Percentiles rank a stretch among this genome's conserved stretches.
phyloP scores from a whole-genome alignment of 2,113 vertebrate species.

The Butorides virescens region DNA sequence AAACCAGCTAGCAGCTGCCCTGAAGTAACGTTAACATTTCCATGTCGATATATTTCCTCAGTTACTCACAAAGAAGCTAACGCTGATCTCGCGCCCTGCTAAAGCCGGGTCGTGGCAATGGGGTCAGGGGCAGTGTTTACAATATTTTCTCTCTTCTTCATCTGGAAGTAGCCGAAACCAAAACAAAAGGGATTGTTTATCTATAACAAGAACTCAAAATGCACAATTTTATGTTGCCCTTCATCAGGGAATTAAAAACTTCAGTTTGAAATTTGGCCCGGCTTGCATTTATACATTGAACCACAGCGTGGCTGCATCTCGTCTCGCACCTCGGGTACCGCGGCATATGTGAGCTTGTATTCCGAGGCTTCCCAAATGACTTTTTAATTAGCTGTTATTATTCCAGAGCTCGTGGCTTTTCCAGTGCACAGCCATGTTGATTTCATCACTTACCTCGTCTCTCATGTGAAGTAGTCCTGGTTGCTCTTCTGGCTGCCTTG shows the following conservation, averaged over 20 bases:
- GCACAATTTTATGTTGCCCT: background rate
- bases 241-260: background rate
- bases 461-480: background rate
- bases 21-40: background rate
- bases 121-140: fast-evolving
- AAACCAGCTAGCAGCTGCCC: background rate
- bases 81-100: background rate
- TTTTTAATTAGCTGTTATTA: background rate
- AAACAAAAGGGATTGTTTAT: background rate
- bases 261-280: background rate
- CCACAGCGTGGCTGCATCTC: background rate
- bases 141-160: background rate
- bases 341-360: background rate
- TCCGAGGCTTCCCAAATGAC: background rate
- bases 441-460: background rate
- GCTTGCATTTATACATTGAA: background rate
- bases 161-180: background rate
- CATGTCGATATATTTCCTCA: background rate
- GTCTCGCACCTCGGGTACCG: fast-evolving
- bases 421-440: background rate
- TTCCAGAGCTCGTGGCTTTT: background rate
- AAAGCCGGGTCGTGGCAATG: background rate
- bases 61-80: background rate
- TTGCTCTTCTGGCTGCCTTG: background rate
- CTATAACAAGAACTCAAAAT: background rate